Evolutionary conservation across 2,113 vertebrate genomes (phyloP).

Genomic region (Nothoprocta perdicaria): DNA sequence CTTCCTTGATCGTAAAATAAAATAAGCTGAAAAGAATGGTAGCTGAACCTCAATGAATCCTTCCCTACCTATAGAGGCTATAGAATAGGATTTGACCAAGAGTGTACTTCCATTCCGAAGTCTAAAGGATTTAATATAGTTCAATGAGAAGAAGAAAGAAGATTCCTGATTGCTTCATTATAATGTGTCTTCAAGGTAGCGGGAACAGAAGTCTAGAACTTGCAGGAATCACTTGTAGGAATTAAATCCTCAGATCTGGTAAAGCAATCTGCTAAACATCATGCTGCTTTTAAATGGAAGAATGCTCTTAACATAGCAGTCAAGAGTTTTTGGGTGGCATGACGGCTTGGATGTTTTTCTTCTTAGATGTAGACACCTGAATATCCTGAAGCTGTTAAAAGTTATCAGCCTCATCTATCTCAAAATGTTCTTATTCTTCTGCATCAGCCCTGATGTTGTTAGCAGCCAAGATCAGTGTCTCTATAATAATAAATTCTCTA

Average conservation of each 20-base stretch:
- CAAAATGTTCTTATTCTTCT: background rate
- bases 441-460: background rate
- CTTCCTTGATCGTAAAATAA: background rate
- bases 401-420: background rate
- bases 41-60: background rate
- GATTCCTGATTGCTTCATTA: background rate
- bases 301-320: background rate
- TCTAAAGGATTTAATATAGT: background rate
- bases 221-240: background rate
- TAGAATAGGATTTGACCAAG: background rate
- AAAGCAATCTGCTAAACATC: background rate
- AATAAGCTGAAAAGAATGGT: background rate
- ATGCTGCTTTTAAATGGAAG: background rate
- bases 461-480: background rate
- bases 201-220: background rate
- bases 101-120: background rate
- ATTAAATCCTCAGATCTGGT: background rate
- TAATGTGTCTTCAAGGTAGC: background rate
- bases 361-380: background rate
- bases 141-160: background rate
- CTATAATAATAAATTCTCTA: background rate
- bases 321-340: background rate
- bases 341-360: background rate
- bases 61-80: background rate
- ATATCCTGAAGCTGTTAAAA: background rate